Conservation (phyloP, 30 jellyfish, hydroid and myxozoan genomes). For the Aurelia sp. region DNA sequence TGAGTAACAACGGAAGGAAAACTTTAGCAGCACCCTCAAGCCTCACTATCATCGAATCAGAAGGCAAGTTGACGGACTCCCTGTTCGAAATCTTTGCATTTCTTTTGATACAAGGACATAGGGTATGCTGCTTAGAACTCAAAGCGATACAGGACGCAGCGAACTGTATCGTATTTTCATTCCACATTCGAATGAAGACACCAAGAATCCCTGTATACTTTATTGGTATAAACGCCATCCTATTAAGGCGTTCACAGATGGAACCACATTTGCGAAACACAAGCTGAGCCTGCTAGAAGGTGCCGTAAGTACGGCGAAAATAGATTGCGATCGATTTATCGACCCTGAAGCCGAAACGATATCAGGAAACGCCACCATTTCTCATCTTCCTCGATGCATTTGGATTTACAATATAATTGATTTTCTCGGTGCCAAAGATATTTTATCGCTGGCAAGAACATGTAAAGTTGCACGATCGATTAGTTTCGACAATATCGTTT, state of each 20-base stretch:
- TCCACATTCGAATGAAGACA: constrained; percentile 45
- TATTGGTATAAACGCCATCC: constrained; percentile 71
- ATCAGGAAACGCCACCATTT: neutral
- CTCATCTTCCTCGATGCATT: constrained; percentile 16
- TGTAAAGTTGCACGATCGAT: constrained; percentile 46
- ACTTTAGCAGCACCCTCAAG: too few relatives aligned
- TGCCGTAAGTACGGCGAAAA: neutral
- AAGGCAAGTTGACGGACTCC: neutral
- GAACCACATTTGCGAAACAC: constrained; percentile 69
- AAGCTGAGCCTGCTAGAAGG: constrained; percentile 45
- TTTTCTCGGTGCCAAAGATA: constrained; percentile 16
- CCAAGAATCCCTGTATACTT: constrained; percentile 37
- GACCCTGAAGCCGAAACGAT: neutral
- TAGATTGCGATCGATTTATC: neutral
- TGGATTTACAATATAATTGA: constrained; percentile 29
- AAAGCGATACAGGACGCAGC: neutral
- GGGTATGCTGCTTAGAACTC: too few relatives aligned
- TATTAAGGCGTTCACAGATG: constrained; percentile 34
- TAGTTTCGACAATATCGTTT: constrained; percentile 43
- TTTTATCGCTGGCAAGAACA: constrained; percentile 38
- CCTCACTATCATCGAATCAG: too few relatives aligned
- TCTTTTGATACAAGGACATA: neutral
- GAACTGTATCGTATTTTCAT: constrained; percentile 41
- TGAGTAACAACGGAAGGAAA: too few relatives aligned
- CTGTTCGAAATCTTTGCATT: neutral